These are phyloP conservation scores for Aplochiton taeniatus DNA, from an alignment of 2,797 vertebrate genomes.

Conservation along the genomic window DNA sequence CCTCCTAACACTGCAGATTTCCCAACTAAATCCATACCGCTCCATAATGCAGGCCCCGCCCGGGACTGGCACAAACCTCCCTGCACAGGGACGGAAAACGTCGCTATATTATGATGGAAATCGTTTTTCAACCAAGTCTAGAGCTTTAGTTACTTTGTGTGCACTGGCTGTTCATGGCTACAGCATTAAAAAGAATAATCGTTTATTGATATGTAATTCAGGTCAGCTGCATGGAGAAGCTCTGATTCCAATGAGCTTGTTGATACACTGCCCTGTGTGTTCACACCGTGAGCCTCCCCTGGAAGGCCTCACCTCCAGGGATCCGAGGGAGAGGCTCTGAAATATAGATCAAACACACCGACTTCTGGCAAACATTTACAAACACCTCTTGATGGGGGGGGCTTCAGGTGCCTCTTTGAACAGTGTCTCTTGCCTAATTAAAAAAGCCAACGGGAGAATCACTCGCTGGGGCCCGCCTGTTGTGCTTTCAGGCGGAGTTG, in stretches of 20 bases:
- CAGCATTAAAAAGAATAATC: no score
- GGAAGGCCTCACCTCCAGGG: conserved; percentile 48
- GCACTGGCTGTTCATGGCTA: no score
- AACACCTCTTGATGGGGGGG: conserved; percentile 62
- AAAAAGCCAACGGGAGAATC: conserved; percentile 50
- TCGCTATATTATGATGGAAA: no score
- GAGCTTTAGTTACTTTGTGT: no score
- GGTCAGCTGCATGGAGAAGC: conserved; percentile 6
- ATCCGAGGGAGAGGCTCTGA: conserved; percentile 51
- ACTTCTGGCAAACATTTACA: conserved; percentile 60
- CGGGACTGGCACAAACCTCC: no score
- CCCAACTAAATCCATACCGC: background rate
- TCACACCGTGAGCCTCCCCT: background rate
- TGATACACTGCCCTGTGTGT: background rate
- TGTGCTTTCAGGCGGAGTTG: conserved; percentile 44
- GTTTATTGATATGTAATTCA: no score
- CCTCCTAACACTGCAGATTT: background rate
- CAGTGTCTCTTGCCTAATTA: conserved; percentile 58
- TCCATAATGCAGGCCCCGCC: no score
- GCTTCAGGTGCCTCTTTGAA: conserved; percentile 53
- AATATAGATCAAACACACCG: conserved; percentile 63
- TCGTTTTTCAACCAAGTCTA: no score
- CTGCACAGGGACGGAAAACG: no score
- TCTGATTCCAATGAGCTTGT: no score
- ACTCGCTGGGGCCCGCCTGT: conserved; percentile 53